phyloP scores from a whole-genome alignment of 1,140 invertebrate genomes.

The Oryctes rhinoceros region DNA sequence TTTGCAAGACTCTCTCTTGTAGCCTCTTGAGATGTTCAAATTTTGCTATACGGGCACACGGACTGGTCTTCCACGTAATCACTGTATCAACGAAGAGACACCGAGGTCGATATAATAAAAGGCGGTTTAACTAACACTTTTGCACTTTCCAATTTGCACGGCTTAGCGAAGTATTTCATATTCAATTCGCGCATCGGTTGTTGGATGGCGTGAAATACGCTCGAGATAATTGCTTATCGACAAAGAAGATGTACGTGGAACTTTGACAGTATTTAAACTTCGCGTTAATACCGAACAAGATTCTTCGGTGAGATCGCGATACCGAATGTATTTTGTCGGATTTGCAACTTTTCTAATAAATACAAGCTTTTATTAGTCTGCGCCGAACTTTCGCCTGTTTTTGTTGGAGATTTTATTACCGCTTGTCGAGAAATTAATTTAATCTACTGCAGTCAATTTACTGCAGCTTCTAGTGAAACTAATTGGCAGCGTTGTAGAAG shows the following conservation, averaged over 20 bases:
- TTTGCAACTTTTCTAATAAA: slow-evolving; percentile 19
- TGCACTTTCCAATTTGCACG: too few species aligned
- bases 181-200: too few species aligned
- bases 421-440: not conserved
- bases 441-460: not conserved
- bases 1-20: too few species aligned
- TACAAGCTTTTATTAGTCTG: not conserved
- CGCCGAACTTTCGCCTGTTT: not conserved
- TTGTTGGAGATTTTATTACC: not conserved
- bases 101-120: too few species aligned
- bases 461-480: not conserved
- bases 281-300: not conserved
- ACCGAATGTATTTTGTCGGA: not conserved
- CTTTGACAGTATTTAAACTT: not conserved
- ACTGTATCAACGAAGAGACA: too few species aligned
- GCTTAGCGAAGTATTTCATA: too few species aligned
- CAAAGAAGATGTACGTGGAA: not conserved
- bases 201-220: too few species aligned
- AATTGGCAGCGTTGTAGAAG: not conserved
- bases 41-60: too few species aligned
- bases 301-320: not conserved
- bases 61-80: too few species aligned
- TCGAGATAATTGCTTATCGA: too few species aligned
- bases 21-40: too few species aligned
- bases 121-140: too few species aligned